These are phyloP conservation scores for Poecilia wingei DNA, from an alignment of 2,797 vertebrate genomes.

Conservation along the genomic window DNA sequence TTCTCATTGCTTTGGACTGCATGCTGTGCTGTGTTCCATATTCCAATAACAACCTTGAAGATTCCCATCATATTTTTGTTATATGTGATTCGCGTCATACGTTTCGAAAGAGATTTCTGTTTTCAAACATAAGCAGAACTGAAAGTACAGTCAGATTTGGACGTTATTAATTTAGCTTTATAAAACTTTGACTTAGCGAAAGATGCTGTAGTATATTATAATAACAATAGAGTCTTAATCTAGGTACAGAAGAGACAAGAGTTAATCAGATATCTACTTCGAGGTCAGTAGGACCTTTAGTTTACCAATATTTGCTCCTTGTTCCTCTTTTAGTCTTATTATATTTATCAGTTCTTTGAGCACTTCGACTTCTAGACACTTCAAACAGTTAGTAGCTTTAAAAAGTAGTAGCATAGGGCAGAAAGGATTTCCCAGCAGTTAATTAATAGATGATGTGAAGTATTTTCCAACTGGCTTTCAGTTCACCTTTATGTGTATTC, in stretches of 20 bases:
- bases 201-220: no score
- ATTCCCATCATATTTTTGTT: constrained; percentile 16
- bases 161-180: neutral
- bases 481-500: neutral
- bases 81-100: neutral
- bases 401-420: neutral
- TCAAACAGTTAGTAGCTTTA: neutral
- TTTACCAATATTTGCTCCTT: neutral
- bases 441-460: neutral
- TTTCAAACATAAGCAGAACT: neutral
- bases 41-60: constrained; percentile 54
- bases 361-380: neutral
- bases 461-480: neutral
- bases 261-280: no score
- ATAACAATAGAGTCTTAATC: no score
- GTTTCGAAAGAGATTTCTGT: neutral
- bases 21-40: constrained; percentile 58
- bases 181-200: no score
- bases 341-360: neutral
- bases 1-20: constrained; percentile 42
- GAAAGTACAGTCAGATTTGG: neutral
- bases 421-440: neutral
- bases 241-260: no score
- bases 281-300: neutral
- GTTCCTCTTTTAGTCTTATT: neutral